Evolutionary conservation across 2,888 invertebrate genomes (phyloP).

Genomic region (Drosophila melanosoma): DNA sequence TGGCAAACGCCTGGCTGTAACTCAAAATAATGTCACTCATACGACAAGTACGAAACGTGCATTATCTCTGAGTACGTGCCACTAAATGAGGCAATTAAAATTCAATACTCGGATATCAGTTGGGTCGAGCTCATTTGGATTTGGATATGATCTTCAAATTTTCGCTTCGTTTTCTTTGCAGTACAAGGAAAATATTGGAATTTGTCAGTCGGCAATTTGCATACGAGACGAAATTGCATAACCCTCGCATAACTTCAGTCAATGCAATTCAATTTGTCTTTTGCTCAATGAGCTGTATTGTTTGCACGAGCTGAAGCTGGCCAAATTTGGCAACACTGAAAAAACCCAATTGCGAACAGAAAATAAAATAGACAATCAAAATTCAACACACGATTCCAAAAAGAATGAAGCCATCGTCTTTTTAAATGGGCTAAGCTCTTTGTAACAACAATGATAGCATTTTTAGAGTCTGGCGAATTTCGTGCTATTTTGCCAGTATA

Average conservation of each 20-base stretch:
- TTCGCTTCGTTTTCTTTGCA: background rate
- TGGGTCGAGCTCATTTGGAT: constrained; percentile 7
- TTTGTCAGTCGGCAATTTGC: constrained; percentile 24
- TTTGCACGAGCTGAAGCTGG: constrained; percentile 10
- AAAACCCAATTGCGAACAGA: constrained; percentile 9
- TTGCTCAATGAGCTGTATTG: constrained; percentile 16
- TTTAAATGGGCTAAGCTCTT: constrained; percentile 40
- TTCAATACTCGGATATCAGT: constrained; percentile 23
- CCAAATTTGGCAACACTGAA: constrained; percentile 36
- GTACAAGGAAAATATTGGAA: constrained; percentile 27
- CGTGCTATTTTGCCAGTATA: constrained; percentile 14
- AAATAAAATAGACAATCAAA: constrained; percentile 18
- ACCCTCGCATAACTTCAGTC: constrained; percentile 12
- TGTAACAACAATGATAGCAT: constrained; percentile 29
- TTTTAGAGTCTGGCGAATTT: constrained; percentile 24
- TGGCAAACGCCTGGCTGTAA: constrained; percentile 19
- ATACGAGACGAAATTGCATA: constrained; percentile 22
- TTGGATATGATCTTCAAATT: constrained; percentile 19
- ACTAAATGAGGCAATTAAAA: constrained; percentile 43
- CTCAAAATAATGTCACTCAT: constrained; percentile 32
- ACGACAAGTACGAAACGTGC: constrained; percentile 36
- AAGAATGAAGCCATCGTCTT: constrained; percentile 43
- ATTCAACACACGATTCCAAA: constrained; percentile 44
- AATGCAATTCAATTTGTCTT: constrained; percentile 35
- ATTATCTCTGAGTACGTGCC: constrained; percentile 42